Conservation (phyloP, 2,113 vertebrate genomes). For the Entelurus aequoreus region DNA sequence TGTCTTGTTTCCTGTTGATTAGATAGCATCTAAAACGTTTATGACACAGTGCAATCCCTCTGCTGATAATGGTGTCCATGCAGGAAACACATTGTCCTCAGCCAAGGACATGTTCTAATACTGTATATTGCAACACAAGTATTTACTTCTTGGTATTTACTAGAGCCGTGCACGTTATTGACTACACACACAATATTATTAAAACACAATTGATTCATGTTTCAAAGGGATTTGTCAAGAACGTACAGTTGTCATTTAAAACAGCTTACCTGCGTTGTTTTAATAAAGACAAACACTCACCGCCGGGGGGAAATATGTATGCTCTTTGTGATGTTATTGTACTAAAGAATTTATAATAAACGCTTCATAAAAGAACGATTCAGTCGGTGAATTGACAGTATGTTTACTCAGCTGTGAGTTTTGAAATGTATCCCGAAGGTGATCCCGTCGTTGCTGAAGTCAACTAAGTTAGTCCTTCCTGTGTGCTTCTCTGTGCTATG, state of each 20-base stretch:
- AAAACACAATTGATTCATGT: not conserved
- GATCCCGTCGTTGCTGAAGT: not conserved
- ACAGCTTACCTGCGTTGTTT: slow-evolving; percentile 28
- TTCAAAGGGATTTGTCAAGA: not conserved
- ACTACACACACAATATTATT: slow-evolving; percentile 17
- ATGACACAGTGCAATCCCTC: not conserved
- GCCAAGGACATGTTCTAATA: not conserved
- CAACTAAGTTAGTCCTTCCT: not conserved
- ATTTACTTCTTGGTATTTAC: too few species aligned
- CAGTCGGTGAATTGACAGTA: not conserved
- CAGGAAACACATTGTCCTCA: not conserved
- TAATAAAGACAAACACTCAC: slow-evolving; percentile 5
- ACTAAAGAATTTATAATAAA: slow-evolving; percentile 32
- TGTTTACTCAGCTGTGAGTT: slow-evolving; percentile 29
- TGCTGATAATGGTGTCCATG: not conserved
- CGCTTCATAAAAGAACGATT: not conserved
- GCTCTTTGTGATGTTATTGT: slow-evolving; percentile 20
- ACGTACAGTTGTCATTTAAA: slow-evolving; percentile 40
- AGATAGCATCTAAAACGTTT: not conserved
- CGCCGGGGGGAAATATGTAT: slow-evolving; percentile 27
- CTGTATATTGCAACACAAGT: not conserved
- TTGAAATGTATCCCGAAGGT: slow-evolving; percentile 2
- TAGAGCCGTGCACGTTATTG: slow-evolving; percentile 2
- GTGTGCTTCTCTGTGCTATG: too few species aligned
- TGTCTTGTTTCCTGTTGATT: slow-evolving; percentile 1